Percentiles rank a stretch among this genome's conserved stretches.
Evolutionary conservation across 2,113 vertebrate species (phyloP).

Genomic region (Microtus oregoni): DNA sequence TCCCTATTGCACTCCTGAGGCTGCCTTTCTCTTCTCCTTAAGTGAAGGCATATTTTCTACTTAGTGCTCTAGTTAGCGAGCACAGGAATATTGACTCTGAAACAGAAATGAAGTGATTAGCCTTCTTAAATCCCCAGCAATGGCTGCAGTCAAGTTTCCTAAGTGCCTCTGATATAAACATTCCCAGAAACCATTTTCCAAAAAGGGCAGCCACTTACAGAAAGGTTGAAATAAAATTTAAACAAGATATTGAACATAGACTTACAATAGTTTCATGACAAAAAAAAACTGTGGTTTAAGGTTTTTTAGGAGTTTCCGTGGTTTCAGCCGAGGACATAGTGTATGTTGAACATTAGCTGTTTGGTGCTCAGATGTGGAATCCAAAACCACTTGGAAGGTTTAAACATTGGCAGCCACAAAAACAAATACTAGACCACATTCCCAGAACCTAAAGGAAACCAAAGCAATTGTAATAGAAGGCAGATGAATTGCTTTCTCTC

Average conservation of each 20-base stretch:
- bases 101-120: conserved; percentile 48
- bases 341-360: conserved; percentile 55
- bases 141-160: conserved; percentile 41
- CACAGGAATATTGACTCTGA: conserved; percentile 40
- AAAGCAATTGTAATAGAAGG: conserved; percentile 76
- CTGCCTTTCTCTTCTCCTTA: conserved; percentile 37
- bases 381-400: conserved; percentile 77
- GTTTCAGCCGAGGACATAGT: conserved; percentile 72
- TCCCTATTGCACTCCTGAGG: not conserved
- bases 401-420: conserved; percentile 71
- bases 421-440: conserved; percentile 73
- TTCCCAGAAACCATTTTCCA: conserved; percentile 70
- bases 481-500: conserved; percentile 70
- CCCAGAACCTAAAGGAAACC: conserved; percentile 73
- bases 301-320: conserved; percentile 60
- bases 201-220: conserved; percentile 53
- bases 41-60: conserved; percentile 51
- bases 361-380: conserved; percentile 78
- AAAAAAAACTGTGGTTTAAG: conserved; percentile 71
- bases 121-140: conserved; percentile 27
- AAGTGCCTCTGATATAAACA: conserved; percentile 69
- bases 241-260: conserved; percentile 69
- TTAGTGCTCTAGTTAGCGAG: conserved; percentile 54
- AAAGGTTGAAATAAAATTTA: conserved; percentile 72
- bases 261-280: conserved; percentile 73